A percentile compares a stretch with the other conserved stretches of the same genome.
Conservation (phyloP, 1,140 invertebrate species). For the Anadara kagoshimensis region DNA sequence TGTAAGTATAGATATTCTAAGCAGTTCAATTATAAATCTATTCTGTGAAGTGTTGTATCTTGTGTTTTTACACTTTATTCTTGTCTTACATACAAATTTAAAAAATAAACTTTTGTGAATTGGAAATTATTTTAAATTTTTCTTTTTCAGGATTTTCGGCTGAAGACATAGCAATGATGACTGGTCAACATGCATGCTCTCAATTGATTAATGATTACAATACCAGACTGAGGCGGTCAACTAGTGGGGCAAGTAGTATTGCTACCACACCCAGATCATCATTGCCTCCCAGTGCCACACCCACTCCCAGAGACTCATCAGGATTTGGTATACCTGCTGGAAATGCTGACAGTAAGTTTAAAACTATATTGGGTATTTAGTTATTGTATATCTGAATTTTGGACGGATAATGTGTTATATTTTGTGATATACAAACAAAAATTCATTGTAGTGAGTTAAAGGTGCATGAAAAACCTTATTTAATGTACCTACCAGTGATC, state of each 20-base stretch:
- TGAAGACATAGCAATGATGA: conserved; percentile 35
- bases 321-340: conserved; percentile 11
- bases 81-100: not conserved
- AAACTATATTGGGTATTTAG: too few species aligned
- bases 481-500: too few species aligned
- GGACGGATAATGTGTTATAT: too few species aligned
- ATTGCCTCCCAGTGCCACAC: conserved; percentile 2
- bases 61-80: not conserved
- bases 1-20: too few species aligned
- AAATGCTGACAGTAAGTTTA: not conserved
- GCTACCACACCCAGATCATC: conserved; percentile 17
- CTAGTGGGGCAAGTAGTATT: conserved; percentile 14
- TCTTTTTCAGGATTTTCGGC: conserved; percentile 26
- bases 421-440: too few species aligned
- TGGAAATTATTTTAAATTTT: not conserved
- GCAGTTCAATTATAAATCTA: not conserved
- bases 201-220: conserved; percentile 24
- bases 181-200: conserved; percentile 28
- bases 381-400: too few species aligned
- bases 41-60: not conserved
- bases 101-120: not conserved
- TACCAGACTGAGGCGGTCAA: conserved; percentile 12
- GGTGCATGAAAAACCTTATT: too few species aligned
- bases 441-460: too few species aligned
- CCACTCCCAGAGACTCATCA: conserved; percentile 10